These are phyloP conservation scores for Helleia helle DNA, from an alignment of 2,888 invertebrate genomes.

Conservation along the genomic window DNA sequence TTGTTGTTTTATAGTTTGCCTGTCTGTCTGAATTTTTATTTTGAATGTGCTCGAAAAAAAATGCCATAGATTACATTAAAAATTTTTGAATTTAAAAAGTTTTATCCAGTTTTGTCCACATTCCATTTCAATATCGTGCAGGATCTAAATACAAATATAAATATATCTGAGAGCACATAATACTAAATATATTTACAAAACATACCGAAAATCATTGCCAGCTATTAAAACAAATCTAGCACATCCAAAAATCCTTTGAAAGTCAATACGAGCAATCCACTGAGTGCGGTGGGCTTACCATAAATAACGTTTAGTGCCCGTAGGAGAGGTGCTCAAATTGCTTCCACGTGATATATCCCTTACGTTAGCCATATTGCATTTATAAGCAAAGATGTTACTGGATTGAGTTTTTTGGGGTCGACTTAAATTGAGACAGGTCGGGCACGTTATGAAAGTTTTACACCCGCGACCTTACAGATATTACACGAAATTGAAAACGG, in stretches of 20 bases:
- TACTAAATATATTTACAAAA: no score
- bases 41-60: no score
- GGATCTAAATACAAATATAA: no score
- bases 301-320: conserved; percentile 68
- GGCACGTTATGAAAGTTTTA: neutral
- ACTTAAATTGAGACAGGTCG: neutral
- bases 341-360: conserved; percentile 65
- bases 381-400: neutral
- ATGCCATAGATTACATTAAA: no score
- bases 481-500: neutral
- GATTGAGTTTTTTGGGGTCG: neutral
- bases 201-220: neutral
- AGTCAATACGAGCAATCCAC: conserved; percentile 56
- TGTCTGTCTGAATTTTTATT: no score
- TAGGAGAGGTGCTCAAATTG: conserved; percentile 66
- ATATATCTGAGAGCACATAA: no score
- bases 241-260: conserved; percentile 18
- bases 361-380: conserved; percentile 26
- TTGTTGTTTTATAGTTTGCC: no score
- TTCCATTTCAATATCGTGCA: no score
- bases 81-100: no score
- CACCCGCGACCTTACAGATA: neutral
- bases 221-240: neutral
- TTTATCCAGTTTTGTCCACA: no score
- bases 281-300: conserved; percentile 60